Conservation (phyloP, 2,113 vertebrate genomes). For the Taxidea taxus region DNA sequence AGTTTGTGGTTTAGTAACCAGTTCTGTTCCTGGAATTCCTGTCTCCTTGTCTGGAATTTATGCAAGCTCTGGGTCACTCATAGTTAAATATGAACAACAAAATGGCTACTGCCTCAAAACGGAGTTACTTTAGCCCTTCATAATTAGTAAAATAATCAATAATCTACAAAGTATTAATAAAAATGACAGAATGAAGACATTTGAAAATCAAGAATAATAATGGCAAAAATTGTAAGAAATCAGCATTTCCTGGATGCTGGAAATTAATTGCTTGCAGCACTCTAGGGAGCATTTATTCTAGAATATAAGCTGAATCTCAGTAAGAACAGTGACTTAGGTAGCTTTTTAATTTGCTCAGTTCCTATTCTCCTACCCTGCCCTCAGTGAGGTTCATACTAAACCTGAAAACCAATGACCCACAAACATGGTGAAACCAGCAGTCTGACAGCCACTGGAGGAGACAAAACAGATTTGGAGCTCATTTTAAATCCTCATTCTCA, state of each 20-base stretch:
- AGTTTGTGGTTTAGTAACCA: no score
- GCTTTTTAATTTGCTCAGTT: neutral
- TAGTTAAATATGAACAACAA: no score
- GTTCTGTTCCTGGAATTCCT: no score
- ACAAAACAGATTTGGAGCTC: neutral
- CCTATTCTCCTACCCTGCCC: neutral
- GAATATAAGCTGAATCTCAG: neutral
- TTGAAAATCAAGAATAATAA: neutral
- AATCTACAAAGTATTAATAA: neutral
- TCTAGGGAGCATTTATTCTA: neutral
- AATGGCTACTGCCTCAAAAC: no score
- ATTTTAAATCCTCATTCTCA: neutral
- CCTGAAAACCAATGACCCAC: neutral
- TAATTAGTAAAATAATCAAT: neutral
- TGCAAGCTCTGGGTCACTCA: no score
- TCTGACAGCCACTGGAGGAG: neutral
- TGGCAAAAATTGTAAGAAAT: neutral
- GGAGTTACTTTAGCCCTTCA: no score
- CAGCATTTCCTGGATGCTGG: neutral
- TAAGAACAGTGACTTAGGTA: neutral
- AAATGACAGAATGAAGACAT: neutral
- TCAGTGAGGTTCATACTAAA: neutral
- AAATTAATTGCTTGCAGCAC: neutral
- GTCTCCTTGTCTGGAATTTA: no score
- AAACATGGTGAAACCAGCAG: neutral